These are phyloP conservation scores for Xiphophorus birchmanni DNA, from an alignment of 2,797 vertebrate genomes.

Conservation along the genomic window DNA sequence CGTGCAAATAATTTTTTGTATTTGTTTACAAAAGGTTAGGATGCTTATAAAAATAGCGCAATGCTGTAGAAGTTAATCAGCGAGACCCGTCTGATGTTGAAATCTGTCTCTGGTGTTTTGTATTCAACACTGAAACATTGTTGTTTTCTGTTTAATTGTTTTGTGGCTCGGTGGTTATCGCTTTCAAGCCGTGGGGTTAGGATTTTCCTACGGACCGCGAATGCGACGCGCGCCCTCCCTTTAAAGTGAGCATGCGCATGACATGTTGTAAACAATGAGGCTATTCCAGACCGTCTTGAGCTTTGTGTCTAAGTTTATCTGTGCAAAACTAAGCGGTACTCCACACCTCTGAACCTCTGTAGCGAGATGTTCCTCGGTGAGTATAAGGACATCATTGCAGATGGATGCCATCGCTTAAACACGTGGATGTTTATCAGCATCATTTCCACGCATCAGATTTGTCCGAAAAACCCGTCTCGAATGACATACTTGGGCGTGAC, in stretches of 20 bases:
- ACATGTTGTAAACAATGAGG: slow-evolving; percentile 84
- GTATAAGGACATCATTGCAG: slow-evolving; percentile 55
- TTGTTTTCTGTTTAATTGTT: neutral
- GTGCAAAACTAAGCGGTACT: slow-evolving; percentile 51
- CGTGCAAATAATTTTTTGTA: neutral
- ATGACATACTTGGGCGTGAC: slow-evolving; percentile 81
- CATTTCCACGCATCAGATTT: slow-evolving; percentile 64
- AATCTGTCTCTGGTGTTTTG: neutral
- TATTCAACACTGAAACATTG: neutral
- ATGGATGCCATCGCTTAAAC: slow-evolving; percentile 49
- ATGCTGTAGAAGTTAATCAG: neutral
- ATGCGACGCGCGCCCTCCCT: slow-evolving; percentile 71
- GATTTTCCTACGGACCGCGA: slow-evolving; percentile 51
- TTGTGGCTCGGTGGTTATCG: neutral
- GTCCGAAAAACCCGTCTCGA: slow-evolving; percentile 64
- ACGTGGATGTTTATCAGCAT: slow-evolving; percentile 53
- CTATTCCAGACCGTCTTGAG: slow-evolving; percentile 78
- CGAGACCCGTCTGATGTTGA: neutral
- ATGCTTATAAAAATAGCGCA: neutral
- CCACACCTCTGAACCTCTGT: slow-evolving; percentile 26
- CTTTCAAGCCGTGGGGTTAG: neutral
- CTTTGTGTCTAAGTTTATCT: slow-evolving; percentile 77
- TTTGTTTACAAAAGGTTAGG: neutral
- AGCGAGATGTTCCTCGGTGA: slow-evolving; percentile 74
- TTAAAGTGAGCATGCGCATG: slow-evolving; percentile 76